Conservation (phyloP, 2,888 invertebrate genomes). For the Orchesella flavescens region DNA sequence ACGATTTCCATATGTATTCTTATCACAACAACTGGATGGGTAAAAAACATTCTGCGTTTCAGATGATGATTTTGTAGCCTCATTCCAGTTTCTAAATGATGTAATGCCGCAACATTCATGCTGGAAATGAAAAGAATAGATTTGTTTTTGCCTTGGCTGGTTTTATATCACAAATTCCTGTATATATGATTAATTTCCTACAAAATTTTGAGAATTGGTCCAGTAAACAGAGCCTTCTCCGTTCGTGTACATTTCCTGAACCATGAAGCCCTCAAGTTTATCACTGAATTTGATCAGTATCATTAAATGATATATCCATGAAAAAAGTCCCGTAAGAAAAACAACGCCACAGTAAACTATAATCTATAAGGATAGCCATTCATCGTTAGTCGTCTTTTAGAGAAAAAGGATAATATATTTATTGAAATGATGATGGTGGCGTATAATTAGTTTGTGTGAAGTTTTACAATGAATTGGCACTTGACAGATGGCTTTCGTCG, state of each 20-base stretch:
- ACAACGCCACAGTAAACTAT: too few species aligned
- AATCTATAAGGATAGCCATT: too few species aligned
- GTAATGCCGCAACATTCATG: conserved; percentile 26
- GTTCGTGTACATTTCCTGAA: not conserved
- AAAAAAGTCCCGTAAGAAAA: too few species aligned
- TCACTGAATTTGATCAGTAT: conserved; percentile 7
- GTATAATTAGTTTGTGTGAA: too few species aligned
- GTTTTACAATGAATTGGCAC: too few species aligned
- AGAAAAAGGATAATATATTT: too few species aligned
- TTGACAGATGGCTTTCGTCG: not conserved
- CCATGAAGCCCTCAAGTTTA: conserved; percentile 8
- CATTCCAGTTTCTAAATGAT: conserved; percentile 9
- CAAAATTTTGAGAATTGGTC: conserved; percentile 31
- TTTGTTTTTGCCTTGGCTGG: not conserved
- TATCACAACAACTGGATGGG: not conserved
- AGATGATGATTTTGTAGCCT: not conserved
- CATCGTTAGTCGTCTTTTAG: too few species aligned
- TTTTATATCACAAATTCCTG: too few species aligned
- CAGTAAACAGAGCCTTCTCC: conserved; percentile 9
- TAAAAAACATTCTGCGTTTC: not conserved
- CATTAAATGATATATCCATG: conserved; percentile 27
- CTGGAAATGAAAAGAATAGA: conserved; percentile 1
- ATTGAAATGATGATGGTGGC: too few species aligned
- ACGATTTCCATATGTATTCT: not conserved
- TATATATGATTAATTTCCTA: conserved; percentile 6